phyloP scores from a whole-genome alignment of 2,797 vertebrate genomes.

The Myiotriccus ornatus region DNA sequence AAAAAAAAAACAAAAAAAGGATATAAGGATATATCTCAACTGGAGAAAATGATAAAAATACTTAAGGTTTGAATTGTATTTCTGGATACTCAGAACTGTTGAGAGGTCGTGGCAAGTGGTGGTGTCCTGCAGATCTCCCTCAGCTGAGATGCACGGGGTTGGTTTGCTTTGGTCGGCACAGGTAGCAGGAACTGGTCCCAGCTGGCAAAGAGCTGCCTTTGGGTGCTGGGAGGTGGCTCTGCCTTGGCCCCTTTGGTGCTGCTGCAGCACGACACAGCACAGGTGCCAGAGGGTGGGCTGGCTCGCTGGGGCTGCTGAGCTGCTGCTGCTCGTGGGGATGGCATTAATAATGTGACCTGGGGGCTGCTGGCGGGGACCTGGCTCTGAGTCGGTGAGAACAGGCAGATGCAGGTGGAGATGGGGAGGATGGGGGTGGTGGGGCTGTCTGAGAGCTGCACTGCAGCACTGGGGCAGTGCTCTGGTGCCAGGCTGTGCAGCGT shows the following conservation, averaged over 20 bases:
- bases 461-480: neutral
- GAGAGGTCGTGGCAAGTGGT: neutral
- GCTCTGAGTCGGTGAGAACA: fast-evolving
- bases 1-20: neutral
- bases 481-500: fast-evolving
- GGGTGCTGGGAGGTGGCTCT: neutral
- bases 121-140: neutral
- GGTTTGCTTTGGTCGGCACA: neutral
- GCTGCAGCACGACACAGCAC: fast-evolving
- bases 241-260: neutral
- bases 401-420: neutral
- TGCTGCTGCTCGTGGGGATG: neutral
- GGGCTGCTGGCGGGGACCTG: neutral
- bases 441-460: neutral
- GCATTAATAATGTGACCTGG: fast-evolving
- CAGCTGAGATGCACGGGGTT: fast-evolving
- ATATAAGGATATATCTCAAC: neutral
- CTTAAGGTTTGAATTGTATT: neutral
- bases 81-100: neutral
- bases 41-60: neutral
- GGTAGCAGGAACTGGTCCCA: neutral
- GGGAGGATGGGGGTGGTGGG: neutral
- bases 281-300: neutral
- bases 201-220: neutral
- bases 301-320: neutral